Percentiles rank a stretch among this genome's conserved stretches.
These are phyloP conservation scores for Paralvinella palmiformis DNA, from an alignment of 1,140 invertebrate genomes.

Conservation along the genomic window DNA sequence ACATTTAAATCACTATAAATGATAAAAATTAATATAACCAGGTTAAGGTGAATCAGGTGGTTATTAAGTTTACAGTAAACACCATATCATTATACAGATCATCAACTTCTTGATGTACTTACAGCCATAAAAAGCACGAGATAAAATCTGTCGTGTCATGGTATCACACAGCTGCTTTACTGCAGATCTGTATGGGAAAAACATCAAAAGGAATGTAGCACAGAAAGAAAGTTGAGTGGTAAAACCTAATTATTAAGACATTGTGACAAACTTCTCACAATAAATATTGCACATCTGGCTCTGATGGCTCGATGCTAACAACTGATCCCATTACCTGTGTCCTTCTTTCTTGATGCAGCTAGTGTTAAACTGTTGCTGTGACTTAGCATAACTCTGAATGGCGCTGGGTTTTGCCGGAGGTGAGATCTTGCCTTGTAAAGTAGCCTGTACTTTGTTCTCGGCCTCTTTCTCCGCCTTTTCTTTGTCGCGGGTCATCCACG, in stretches of 20 bases:
- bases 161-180: constrained; percentile 76
- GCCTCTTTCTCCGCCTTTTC: too few species aligned
- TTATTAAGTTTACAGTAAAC: too few species aligned
- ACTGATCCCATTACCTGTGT: neutral
- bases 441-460: constrained; percentile 25
- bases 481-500: too few species aligned
- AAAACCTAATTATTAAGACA: too few species aligned
- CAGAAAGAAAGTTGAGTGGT: too few species aligned
- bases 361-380: constrained; percentile 42
- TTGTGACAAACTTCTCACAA: too few species aligned
- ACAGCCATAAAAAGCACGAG: constrained; percentile 91
- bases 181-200: constrained; percentile 51
- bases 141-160: constrained; percentile 90
- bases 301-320: too few species aligned
- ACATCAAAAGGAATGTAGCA: too few species aligned
- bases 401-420: constrained; percentile 40
- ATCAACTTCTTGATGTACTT: constrained; percentile 43
- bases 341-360: constrained; percentile 25
- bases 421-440: constrained; percentile 40
- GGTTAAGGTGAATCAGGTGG: too few species aligned
- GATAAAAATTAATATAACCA: too few species aligned
- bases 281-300: constrained; percentile 1
- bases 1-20: too few species aligned
- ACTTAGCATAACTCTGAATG: constrained; percentile 38
- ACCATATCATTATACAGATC: too few species aligned